Percentiles rank a stretch among this genome's conserved stretches.
Conservation (phyloP, 1,140 invertebrate genomes). For the Chymomyza costata region DNA sequence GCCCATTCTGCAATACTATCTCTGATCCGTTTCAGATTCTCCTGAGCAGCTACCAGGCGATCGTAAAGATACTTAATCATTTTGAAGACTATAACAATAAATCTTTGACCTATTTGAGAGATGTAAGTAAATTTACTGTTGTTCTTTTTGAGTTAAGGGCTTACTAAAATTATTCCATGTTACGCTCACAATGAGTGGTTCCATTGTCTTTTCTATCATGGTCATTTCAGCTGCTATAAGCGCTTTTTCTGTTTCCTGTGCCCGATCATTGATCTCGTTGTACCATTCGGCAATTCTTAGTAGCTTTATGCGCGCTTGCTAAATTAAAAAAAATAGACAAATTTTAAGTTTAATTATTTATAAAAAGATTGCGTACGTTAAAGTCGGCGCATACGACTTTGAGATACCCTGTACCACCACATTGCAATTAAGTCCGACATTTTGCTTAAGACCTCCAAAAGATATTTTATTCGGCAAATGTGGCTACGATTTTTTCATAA, state of each 20-base stretch:
- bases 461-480: no score
- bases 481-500: no score
- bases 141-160: conserved; percentile 12
- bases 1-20: conserved; percentile 78
- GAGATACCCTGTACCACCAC: no score
- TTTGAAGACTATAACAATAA: conserved; percentile 46
- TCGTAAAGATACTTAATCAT: conserved; percentile 76
- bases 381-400: no score
- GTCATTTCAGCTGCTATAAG: conserved; percentile 79
- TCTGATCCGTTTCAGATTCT: conserved; percentile 73
- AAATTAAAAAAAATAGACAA: background rate
- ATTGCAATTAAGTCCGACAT: background rate
- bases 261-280: conserved; percentile 79
- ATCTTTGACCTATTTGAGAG: conserved; percentile 33
- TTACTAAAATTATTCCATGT: conserved; percentile 81
- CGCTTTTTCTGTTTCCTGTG: conserved; percentile 78
- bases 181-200: conserved; percentile 77
- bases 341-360: background rate
- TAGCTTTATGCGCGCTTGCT: conserved; percentile 61
- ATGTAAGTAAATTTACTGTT: background rate
- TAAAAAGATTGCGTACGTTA: no score
- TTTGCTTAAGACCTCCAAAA: no score
- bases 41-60: conserved; percentile 79
- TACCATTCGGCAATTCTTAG: conserved; percentile 76
- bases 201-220: conserved; percentile 78